Conservation (phyloP, 2,888 invertebrate species). For the Drosophila anomelani region DNA sequence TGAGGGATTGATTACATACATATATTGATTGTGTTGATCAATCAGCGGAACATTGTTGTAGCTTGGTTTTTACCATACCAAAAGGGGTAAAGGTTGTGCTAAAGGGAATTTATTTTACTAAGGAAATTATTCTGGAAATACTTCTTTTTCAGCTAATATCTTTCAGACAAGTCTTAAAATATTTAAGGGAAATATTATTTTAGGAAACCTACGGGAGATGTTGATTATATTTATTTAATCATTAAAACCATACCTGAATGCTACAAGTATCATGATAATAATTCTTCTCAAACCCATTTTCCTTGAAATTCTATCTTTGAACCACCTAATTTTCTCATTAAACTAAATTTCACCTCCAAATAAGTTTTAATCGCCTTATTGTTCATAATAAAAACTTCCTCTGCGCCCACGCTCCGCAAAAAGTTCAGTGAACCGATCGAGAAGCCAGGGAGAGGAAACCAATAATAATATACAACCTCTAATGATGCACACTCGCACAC, state of each 20-base stretch:
- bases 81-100: neutral
- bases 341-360: slow-evolving; percentile 8
- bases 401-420: slow-evolving; percentile 38
- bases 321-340: neutral
- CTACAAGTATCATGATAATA: rapidly evolving
- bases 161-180: neutral
- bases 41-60: slow-evolving; percentile 20
- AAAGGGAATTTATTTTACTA: neutral
- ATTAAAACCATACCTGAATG: neutral
- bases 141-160: neutral
- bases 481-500: slow-evolving; percentile 39
- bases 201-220: neutral
- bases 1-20: slow-evolving; percentile 25
- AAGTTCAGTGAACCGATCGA: slow-evolving; percentile 67
- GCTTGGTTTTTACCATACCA: slow-evolving; percentile 8
- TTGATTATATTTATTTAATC: neutral
- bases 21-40: slow-evolving; percentile 28
- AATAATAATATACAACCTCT: slow-evolving; percentile 51
- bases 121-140: neutral
- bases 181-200: neutral
- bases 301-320: too few relatives aligned
- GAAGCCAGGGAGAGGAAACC: slow-evolving; percentile 28
- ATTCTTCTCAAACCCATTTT: neutral
- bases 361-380: slow-evolving; percentile 27
- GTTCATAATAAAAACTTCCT: slow-evolving; percentile 33